phyloP scores from a whole-genome alignment of 35 echinoderm and acorn worm species.

The Diadema setosum region DNA sequence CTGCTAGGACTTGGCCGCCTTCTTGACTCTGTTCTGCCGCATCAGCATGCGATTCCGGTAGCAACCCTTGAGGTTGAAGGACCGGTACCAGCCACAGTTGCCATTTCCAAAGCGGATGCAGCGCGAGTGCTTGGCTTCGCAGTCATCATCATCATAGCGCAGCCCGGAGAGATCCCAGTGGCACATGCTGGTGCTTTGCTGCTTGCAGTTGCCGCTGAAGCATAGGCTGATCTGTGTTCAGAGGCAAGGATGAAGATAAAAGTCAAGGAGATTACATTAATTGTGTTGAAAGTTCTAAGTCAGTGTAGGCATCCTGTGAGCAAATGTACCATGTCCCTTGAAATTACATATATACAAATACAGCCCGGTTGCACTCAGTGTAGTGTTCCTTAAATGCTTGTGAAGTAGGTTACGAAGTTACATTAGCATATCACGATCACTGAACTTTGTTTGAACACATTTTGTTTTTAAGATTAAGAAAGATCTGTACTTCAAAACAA shows the following conservation, averaged over 20 bases:
- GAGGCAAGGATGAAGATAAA: neutral
- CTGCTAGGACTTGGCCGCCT: no score
- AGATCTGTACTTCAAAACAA: no score
- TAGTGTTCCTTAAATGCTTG: no score
- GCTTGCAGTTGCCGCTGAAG: neutral
- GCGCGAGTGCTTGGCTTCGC: constrained; percentile 69
- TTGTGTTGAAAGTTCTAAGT: neutral
- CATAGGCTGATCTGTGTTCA: neutral
- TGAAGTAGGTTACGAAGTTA: no score
- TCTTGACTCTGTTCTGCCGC: neutral
- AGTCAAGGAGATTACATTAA: neutral
- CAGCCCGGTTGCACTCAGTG: no score
- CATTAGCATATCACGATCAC: no score
- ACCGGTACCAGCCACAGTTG: constrained; percentile 55
- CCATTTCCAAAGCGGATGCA: constrained; percentile 67
- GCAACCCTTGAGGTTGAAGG: neutral
- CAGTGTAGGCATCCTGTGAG: no score
- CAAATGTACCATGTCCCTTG: no score
- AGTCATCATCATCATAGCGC: constrained; percentile 34
- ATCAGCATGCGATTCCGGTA: neutral
- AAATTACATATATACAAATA: no score
- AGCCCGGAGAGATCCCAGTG: neutral
- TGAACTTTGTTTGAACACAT: no score
- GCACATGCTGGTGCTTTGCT: neutral
- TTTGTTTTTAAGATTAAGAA: no score